Percentiles rank a stretch among this genome's conserved stretches.
phyloP scores from a whole-genome alignment of 53 echinoderm and acorn worm genomes.

The Glandiceps talaboti region DNA sequence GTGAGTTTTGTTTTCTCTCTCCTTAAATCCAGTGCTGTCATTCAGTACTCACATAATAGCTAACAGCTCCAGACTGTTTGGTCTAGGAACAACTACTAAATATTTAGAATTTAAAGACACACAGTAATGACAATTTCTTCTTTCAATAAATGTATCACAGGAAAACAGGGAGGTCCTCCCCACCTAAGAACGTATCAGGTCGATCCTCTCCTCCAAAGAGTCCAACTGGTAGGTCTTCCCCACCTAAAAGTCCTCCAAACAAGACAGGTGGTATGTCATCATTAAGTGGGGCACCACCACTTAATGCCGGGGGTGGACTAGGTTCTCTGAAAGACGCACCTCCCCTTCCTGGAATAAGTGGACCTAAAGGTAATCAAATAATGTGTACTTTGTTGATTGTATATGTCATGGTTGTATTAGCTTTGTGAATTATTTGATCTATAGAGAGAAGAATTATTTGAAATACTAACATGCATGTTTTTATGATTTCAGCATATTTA shows the following conservation, averaged over 20 bases:
- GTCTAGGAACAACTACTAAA: too few relatives aligned
- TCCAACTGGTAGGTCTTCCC: slow-evolving; percentile 29
- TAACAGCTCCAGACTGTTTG: too few relatives aligned
- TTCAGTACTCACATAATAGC: too few relatives aligned
- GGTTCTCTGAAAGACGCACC: slow-evolving; percentile 70
- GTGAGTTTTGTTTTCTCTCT: too few relatives aligned
- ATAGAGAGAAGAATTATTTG: too few relatives aligned
- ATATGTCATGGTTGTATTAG: too few relatives aligned
- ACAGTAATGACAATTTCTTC: not conserved
- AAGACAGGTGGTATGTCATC: slow-evolving; percentile 57
- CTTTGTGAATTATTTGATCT: too few relatives aligned
- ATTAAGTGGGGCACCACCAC: slow-evolving; percentile 70
- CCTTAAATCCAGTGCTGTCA: too few relatives aligned
- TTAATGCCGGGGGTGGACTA: slow-evolving; percentile 44
- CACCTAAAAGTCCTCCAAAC: slow-evolving; percentile 58
- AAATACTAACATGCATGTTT: too few relatives aligned
- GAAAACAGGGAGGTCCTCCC: not conserved
- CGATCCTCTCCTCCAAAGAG: slow-evolving; percentile 59
- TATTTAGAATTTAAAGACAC: too few relatives aligned
- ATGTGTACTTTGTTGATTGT: too few relatives aligned
- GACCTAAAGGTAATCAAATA: slow-evolving; percentile 37
- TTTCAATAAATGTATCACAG: not conserved
- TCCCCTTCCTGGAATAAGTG: slow-evolving; percentile 45
- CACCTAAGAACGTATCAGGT: not conserved
- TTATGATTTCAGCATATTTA: too few relatives aligned